Conservation (phyloP, 30 jellyfish, hydroid and myxozoan species). For the Morbakka virulenta region DNA sequence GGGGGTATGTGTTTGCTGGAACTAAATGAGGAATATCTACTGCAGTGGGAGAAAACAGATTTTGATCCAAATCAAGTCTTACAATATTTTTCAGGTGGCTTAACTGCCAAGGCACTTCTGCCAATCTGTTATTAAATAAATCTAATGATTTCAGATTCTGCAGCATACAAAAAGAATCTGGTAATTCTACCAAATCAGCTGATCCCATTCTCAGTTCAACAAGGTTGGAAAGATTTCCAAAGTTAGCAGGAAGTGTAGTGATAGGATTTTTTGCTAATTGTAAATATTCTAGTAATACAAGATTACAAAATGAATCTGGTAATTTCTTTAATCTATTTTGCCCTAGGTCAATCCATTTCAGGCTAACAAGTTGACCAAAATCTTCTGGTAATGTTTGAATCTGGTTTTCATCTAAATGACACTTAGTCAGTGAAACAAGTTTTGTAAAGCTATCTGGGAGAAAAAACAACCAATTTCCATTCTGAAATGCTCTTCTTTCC, state of each 20-base stretch:
- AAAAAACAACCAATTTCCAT: conserved; percentile 78
- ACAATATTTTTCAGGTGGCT: conserved; percentile 33
- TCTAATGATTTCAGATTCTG: conserved; percentile 64
- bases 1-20: conserved; percentile 74
- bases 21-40: conserved; percentile 60
- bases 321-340: conserved; percentile 68
- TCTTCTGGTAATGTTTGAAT: conserved; percentile 44
- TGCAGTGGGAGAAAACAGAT: conserved; percentile 23
- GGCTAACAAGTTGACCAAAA: conserved; percentile 51
- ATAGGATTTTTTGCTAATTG: conserved; percentile 83
- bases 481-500: conserved; percentile 86
- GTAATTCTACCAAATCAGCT: conserved; percentile 42
- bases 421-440: conserved; percentile 34
- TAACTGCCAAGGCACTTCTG: conserved; percentile 57
- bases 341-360: conserved; percentile 87
- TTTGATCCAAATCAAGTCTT: conserved; percentile 76
- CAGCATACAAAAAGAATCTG: conserved; percentile 52
- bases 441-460: conserved; percentile 72
- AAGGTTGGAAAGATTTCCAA: conserved; percentile 60
- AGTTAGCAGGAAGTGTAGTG: conserved; percentile 46
- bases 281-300: conserved; percentile 44
- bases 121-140: conserved; percentile 65
- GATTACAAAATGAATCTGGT: conserved; percentile 74
- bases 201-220: conserved; percentile 73
- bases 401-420: conserved; percentile 84